Evolutionary conservation across 1,140 invertebrate genomes (phyloP).

Genomic region (Plectrocnemia conspersa): DNA sequence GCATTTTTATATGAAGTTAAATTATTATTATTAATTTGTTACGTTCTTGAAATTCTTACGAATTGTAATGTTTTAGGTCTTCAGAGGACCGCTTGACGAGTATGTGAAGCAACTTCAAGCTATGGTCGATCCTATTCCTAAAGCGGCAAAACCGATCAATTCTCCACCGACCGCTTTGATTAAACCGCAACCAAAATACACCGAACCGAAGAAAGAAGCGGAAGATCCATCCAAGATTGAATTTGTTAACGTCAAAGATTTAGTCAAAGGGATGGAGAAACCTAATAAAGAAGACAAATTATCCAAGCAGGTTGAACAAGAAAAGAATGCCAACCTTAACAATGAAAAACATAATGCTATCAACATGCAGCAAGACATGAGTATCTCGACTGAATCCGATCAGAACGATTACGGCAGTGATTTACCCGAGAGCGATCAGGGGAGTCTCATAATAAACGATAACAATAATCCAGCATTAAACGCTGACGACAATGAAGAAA

Average conservation of each 20-base stretch:
- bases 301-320: slow-evolving; percentile 44
- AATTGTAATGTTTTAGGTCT: slow-evolving; percentile 44
- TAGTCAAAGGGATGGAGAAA: slow-evolving; percentile 51
- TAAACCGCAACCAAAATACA: slow-evolving; percentile 40
- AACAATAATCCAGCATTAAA: background rate
- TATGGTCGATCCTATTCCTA: slow-evolving; percentile 44
- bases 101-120: slow-evolving; percentile 43
- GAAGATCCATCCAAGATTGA: slow-evolving; percentile 47
- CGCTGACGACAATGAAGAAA: slow-evolving; percentile 34
- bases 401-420: slow-evolving; percentile 26
- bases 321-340: slow-evolving; percentile 43
- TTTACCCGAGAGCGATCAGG: slow-evolving; percentile 30
- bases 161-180: slow-evolving; percentile 37
- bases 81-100: slow-evolving; percentile 46
- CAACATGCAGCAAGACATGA: slow-evolving; percentile 12
- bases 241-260: slow-evolving; percentile 51
- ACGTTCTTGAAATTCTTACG: too few relatives aligned
- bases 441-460: background rate
- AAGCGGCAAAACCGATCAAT: slow-evolving; percentile 38
- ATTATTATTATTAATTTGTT: too few relatives aligned
- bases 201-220: slow-evolving; percentile 36
- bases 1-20: too few relatives aligned
- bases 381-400: slow-evolving; percentile 11
- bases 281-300: slow-evolving; percentile 40
- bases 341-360: slow-evolving; percentile 36